phyloP scores from a whole-genome alignment of 2,113 vertebrate species.

The Tragelaphus scriptus region DNA sequence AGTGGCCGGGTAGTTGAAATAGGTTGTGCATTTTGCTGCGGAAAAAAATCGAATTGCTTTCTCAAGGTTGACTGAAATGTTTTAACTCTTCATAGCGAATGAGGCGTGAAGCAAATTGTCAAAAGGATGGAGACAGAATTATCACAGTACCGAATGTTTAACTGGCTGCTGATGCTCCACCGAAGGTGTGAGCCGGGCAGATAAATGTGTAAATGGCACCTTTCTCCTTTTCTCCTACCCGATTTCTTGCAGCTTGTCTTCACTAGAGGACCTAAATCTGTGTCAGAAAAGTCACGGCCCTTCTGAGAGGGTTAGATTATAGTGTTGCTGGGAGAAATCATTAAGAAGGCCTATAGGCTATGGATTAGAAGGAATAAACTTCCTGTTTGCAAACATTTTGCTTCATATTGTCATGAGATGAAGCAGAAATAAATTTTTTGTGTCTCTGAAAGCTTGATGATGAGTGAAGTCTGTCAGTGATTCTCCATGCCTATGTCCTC shows the following conservation, averaged over 20 bases:
- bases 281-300: constrained; percentile 34
- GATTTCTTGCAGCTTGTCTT: constrained; percentile 69
- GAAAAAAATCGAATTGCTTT: constrained; percentile 59
- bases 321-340: constrained; percentile 45
- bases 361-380: constrained; percentile 45
- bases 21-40: constrained; percentile 49
- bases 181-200: constrained; percentile 74
- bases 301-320: constrained; percentile 58
- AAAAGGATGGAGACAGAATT: constrained; percentile 72
- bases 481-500: constrained; percentile 50
- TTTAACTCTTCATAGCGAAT: constrained; percentile 77
- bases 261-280: constrained; percentile 57
- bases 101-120: constrained; percentile 80
- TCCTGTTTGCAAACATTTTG: constrained; percentile 63
- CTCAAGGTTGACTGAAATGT: constrained; percentile 72
- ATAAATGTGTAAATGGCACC: constrained; percentile 68
- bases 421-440: constrained; percentile 58
- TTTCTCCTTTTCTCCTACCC: constrained; percentile 63
- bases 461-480: constrained; percentile 18
- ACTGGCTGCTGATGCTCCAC: constrained; percentile 60
- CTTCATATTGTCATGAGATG: constrained; percentile 64
- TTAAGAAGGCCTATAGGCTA: constrained; percentile 39
- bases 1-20: constrained; percentile 26
- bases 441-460: constrained; percentile 36
- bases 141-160: constrained; percentile 62